A percentile compares a stretch with the other conserved stretches of the same genome.
phyloP scores from a whole-genome alignment of 2,113 vertebrate genomes.

The Otus sunia region DNA sequence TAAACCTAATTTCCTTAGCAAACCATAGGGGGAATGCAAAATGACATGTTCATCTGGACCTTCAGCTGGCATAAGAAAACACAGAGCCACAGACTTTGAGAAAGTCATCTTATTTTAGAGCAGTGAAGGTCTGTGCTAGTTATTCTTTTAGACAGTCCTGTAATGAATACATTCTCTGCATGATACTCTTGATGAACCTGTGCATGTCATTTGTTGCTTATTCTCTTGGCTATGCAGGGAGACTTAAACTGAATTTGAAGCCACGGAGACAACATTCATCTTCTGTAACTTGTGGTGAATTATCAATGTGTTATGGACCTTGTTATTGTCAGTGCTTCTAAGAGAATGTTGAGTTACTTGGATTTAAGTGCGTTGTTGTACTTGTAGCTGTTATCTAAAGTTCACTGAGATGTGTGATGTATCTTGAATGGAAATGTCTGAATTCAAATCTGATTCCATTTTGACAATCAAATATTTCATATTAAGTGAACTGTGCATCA shows the following conservation, averaged over 20 bases:
- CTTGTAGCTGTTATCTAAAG: background rate
- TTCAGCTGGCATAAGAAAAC: background rate
- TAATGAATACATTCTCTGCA: background rate
- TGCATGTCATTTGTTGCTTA: fast-evolving
- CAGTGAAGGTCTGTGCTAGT: background rate
- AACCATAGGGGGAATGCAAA: background rate
- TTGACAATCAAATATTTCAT: background rate
- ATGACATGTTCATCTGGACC: background rate
- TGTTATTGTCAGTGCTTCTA: background rate
- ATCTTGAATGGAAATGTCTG: background rate
- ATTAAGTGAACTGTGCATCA: background rate
- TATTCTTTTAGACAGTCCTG: background rate
- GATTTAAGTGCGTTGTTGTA: background rate
- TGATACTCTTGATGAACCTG: background rate
- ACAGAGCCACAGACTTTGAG: background rate
- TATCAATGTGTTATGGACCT: background rate
- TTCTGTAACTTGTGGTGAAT: background rate
- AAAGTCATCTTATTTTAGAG: background rate
- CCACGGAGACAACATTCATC: background rate
- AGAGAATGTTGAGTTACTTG: background rate
- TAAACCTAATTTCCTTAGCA: background rate
- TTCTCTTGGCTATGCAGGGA: background rate
- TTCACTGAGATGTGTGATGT: background rate
- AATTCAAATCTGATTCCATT: background rate
- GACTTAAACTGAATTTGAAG: background rate